phyloP scores from a whole-genome alignment of 2,888 invertebrate genomes.

The Desoria tigrina region DNA sequence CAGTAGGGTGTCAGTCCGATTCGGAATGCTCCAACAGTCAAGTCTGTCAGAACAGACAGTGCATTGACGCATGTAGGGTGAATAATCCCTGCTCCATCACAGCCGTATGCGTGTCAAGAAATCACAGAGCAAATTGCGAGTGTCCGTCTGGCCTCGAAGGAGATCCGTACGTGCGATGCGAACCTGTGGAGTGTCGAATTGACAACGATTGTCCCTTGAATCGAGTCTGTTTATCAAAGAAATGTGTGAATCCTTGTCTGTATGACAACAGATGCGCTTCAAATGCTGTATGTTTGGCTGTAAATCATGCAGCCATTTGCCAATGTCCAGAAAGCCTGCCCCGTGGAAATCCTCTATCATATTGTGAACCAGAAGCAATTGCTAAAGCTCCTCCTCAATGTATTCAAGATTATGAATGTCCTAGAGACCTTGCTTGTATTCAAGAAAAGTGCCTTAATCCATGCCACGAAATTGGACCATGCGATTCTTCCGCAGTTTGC shows the following conservation, averaged over 20 bases:
- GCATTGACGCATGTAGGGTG: slow-evolving; percentile 76
- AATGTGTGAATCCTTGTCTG: slow-evolving; percentile 78
- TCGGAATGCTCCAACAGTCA: slow-evolving; percentile 77
- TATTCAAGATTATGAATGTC: slow-evolving; percentile 75
- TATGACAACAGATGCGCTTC: slow-evolving; percentile 73
- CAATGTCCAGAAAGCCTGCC: slow-evolving; percentile 78
- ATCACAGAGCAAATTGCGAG: slow-evolving; percentile 77
- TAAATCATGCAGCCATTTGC: slow-evolving; percentile 78
- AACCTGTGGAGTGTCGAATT: slow-evolving; percentile 74
- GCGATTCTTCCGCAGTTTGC: slow-evolving; percentile 66
- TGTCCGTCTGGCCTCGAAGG: slow-evolving; percentile 67
- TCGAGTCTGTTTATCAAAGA: slow-evolving; percentile 68
- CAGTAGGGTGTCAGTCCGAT: slow-evolving; percentile 80
- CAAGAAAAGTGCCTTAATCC: slow-evolving; percentile 76
- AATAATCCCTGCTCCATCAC: slow-evolving; percentile 79
- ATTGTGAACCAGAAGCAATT: slow-evolving; percentile 56
- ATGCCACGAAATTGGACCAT: slow-evolving; percentile 74
- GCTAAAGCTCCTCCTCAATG: slow-evolving; percentile 65
- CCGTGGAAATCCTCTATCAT: slow-evolving; percentile 75
- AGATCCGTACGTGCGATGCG: slow-evolving; percentile 77
- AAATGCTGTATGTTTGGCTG: slow-evolving; percentile 77
- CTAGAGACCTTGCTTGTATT: slow-evolving; percentile 77
- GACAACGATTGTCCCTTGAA: slow-evolving; percentile 77
- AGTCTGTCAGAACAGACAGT: slow-evolving; percentile 79
- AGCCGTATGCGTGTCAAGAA: slow-evolving; percentile 79